These are phyloP conservation scores for Contarinia nasturtii DNA, from an alignment of 1,140 invertebrate genomes.

Conservation along the genomic window DNA sequence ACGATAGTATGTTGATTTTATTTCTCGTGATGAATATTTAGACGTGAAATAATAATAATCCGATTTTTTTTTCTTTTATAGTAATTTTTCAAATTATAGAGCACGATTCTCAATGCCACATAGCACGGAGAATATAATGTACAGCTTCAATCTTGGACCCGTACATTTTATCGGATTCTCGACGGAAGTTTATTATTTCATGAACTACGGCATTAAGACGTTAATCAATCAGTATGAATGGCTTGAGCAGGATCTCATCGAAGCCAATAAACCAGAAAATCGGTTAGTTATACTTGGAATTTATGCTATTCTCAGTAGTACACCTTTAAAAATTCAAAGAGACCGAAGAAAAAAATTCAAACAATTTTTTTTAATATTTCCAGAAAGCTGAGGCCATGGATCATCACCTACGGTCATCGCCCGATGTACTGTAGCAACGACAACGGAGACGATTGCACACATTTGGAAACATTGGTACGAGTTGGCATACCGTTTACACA, in stretches of 20 bases:
- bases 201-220: conserved; percentile 71
- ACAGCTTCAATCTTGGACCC: conserved; percentile 83
- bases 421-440: conserved; percentile 95
- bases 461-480: conserved; percentile 50
- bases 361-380: too few relatives aligned
- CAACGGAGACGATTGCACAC: conserved; percentile 73
- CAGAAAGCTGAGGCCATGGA: conserved; percentile 58
- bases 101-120: conserved; percentile 80
- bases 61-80: conserved; percentile 25
- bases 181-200: conserved; percentile 90
- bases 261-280: conserved; percentile 41
- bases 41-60: neutral
- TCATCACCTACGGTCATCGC: conserved; percentile 80
- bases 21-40: neutral
- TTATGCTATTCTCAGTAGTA: too few relatives aligned
- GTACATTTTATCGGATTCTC: conserved; percentile 82
- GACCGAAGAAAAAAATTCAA: too few relatives aligned
- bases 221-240: conserved; percentile 77
- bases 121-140: conserved; percentile 56
- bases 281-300: conserved; percentile 14
- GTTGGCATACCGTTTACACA: conserved; percentile 53
- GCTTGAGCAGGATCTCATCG: conserved; percentile 61
- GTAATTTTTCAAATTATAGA: conserved; percentile 76
- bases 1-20: conserved; percentile 46
- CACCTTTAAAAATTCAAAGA: too few relatives aligned